These are phyloP conservation scores for Ammodytes marinus DNA, from an alignment of 2,113 vertebrate species.

Conservation along the genomic window DNA sequence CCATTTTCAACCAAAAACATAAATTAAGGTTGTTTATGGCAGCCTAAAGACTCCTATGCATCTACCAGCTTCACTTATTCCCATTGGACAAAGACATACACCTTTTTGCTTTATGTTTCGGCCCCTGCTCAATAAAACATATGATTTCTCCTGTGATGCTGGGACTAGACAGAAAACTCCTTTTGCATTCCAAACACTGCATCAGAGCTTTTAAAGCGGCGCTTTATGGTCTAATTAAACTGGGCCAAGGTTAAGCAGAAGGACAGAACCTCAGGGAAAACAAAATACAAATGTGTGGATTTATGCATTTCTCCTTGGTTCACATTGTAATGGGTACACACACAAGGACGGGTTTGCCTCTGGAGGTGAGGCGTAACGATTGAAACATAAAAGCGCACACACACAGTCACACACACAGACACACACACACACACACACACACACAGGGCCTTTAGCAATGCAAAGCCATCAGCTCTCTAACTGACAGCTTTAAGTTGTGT, in stretches of 20 bases:
- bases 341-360: constrained; percentile 44
- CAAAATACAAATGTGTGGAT: constrained; percentile 58
- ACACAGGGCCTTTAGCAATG: too few relatives aligned
- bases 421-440: not conserved
- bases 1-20: too few relatives aligned
- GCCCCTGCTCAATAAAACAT: not conserved
- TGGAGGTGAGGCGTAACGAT: constrained; percentile 44
- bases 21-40: too few relatives aligned
- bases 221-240: constrained; percentile 64
- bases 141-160: constrained; percentile 10
- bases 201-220: constrained; percentile 38
- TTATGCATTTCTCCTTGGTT: constrained; percentile 70
- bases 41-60: too few relatives aligned
- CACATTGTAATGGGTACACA: constrained; percentile 34
- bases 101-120: not conserved
- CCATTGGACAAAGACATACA: not conserved
- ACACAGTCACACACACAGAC: not conserved
- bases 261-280: constrained; percentile 40
- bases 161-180: constrained; percentile 17
- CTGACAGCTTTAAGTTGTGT: too few relatives aligned
- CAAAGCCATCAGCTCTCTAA: too few relatives aligned
- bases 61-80: not conserved
- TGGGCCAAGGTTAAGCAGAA: constrained; percentile 61
- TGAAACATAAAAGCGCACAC: constrained; percentile 18
- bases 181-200: constrained; percentile 53